These are phyloP conservation scores for Alligator sinensis DNA, from an alignment of 2,113 vertebrate species.

Conservation along the genomic window DNA sequence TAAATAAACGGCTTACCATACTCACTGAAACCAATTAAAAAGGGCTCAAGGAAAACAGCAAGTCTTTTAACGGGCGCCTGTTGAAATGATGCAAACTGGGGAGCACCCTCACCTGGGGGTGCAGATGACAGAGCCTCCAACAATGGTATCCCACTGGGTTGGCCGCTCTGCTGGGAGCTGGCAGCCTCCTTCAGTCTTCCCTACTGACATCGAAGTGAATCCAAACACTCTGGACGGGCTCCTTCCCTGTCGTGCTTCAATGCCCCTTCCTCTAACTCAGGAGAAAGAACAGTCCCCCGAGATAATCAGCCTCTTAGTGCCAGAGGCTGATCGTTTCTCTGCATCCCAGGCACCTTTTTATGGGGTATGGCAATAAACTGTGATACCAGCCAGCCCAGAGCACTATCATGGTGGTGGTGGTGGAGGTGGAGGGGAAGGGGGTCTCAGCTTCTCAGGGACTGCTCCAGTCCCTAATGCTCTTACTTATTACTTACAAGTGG, in stretches of 20 bases:
- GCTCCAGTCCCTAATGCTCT: neutral
- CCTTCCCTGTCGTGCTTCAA: neutral
- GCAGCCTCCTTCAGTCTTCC: neutral
- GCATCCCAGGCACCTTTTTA: neutral
- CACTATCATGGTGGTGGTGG: neutral
- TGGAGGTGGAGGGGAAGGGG: too few relatives aligned
- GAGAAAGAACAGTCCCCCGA: neutral
- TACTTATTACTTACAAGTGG: neutral
- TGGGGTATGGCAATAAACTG: neutral
- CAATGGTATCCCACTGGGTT: neutral
- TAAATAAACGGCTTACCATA: constrained; percentile 20
- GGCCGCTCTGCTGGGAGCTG: neutral
- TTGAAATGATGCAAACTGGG: neutral
- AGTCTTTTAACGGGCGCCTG: neutral
- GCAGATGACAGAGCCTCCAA: neutral
- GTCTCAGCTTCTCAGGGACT: neutral
- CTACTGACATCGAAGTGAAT: neutral
- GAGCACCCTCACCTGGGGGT: neutral
- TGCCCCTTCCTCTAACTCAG: neutral
- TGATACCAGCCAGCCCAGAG: neutral
- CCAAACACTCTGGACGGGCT: neutral
- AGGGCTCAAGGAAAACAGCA: neutral
- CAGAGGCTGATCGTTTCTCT: neutral
- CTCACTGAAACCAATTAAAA: constrained; percentile 29
- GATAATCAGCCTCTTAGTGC: neutral